These are phyloP conservation scores for Cephonodes hylas DNA, from an alignment of 2,888 invertebrate species.

Conservation along the genomic window DNA sequence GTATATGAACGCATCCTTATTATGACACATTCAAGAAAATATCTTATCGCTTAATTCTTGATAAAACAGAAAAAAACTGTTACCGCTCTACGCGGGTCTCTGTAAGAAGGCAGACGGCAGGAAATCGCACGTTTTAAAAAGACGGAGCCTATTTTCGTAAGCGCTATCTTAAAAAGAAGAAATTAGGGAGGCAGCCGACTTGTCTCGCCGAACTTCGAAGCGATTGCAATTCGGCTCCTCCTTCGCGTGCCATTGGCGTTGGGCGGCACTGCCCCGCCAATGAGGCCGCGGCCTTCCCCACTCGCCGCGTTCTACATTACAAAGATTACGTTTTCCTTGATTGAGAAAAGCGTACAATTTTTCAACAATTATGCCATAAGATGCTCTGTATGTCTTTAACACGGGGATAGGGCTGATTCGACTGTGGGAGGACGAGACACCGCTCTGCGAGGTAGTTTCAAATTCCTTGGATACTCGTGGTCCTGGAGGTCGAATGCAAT, in stretches of 20 bases:
- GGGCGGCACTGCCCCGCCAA: conserved; percentile 62
- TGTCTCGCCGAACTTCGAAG: conserved; percentile 65
- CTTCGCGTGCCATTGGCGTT: conserved; percentile 71
- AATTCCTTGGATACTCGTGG: no score
- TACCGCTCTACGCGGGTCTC: neutral
- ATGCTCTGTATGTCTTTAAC: neutral
- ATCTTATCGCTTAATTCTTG: no score
- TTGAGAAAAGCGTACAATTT: conserved; percentile 45
- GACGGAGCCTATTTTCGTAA: conserved; percentile 34
- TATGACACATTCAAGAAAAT: no score
- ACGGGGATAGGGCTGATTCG: neutral
- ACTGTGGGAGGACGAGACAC: neutral
- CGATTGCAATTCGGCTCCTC: conserved; percentile 63
- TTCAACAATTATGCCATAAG: conserved; percentile 30
- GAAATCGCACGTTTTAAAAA: neutral
- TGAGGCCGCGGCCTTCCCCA: conserved; percentile 68
- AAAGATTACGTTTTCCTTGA: conserved; percentile 61
- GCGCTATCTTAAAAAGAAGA: conserved; percentile 31
- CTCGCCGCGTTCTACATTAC: conserved; percentile 50
- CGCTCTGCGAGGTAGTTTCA: conserved; percentile 15
- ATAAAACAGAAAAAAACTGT: neutral
- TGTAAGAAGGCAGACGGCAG: neutral
- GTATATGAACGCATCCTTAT: no score
- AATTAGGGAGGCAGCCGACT: conserved; percentile 53
- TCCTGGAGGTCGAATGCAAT: neutral